Percentiles rank a stretch among this genome's conserved stretches.
Conservation (phyloP, 2,888 invertebrate species). For the Pandemis heparana region DNA sequence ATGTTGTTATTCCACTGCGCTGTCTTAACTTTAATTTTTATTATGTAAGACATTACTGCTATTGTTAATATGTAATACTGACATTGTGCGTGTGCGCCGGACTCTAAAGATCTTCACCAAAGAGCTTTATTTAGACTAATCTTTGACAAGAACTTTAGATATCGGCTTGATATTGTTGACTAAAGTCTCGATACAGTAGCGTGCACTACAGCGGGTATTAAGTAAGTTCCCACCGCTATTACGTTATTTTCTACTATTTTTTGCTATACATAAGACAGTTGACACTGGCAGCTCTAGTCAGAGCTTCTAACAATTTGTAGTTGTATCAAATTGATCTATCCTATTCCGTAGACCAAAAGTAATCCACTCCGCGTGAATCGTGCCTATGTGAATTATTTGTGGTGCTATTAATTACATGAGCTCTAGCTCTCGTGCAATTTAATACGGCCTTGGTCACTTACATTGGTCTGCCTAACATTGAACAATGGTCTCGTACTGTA, state of each 20-base stretch:
- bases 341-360: slow-evolving; percentile 7
- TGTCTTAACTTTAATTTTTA: neutral
- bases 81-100: slow-evolving; percentile 10
- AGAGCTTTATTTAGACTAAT: neutral
- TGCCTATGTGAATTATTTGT: slow-evolving; percentile 7
- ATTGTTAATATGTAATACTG: slow-evolving; percentile 14
- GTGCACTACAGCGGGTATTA: slow-evolving; percentile 74
- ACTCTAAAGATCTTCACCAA: slow-evolving; percentile 25
- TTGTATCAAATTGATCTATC: slow-evolving; percentile 20
- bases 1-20: neutral
- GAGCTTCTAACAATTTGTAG: slow-evolving; percentile 41
- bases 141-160: slow-evolving; percentile 26
- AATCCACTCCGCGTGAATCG: neutral
- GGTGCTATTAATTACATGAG: slow-evolving; percentile 13
- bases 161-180: slow-evolving; percentile 13
- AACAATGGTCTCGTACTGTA: neutral
- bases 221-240: slow-evolving; percentile 78
- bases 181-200: slow-evolving; percentile 68
- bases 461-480: neutral
- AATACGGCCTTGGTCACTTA: slow-evolving; percentile 12
- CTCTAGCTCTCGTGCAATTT: slow-evolving; percentile 20
- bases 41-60: slow-evolving; percentile 7
- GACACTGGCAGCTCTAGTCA: slow-evolving; percentile 56
- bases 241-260: slow-evolving; percentile 67
- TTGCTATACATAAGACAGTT: slow-evolving; percentile 57